Evolutionary conservation across 2,888 invertebrate species (phyloP).

Genomic region (Dynastes grantii): DNA sequence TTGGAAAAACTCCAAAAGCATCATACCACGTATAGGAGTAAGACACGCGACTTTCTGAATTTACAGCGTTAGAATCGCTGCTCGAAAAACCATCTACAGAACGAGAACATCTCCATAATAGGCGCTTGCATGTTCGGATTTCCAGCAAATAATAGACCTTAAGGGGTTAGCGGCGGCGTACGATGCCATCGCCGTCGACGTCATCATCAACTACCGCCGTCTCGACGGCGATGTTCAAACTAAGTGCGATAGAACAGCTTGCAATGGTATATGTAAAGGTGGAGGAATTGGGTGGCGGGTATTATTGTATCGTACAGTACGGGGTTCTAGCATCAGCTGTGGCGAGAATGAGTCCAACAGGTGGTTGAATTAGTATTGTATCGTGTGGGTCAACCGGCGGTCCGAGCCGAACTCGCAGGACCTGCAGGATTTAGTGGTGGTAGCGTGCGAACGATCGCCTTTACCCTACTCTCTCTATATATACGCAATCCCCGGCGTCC

Average conservation of each 20-base stretch:
- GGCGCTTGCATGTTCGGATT: conserved; percentile 21
- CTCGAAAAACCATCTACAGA: not conserved
- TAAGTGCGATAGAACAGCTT: conserved; percentile 6
- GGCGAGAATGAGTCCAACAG: conserved; percentile 57
- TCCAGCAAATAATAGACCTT: conserved; percentile 27
- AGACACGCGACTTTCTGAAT: not conserved
- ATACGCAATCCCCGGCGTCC: conserved; percentile 32
- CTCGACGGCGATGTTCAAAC: not conserved
- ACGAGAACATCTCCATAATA: conserved; percentile 17
- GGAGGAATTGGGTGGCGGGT: not conserved
- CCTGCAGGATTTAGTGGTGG: conserved; percentile 43
- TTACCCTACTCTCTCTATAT: not conserved
- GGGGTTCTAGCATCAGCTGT: conserved; percentile 49
- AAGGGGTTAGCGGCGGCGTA: not conserved
- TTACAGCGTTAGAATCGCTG: not conserved
- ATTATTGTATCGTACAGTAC: conserved; percentile 26
- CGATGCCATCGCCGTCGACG: conserved; percentile 6
- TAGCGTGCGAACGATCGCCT: conserved; percentile 17
- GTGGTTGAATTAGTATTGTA: conserved; percentile 64
- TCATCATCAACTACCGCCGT: conserved; percentile 18
- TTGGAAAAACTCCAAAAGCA: not conserved
- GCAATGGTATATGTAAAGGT: conserved; percentile 7
- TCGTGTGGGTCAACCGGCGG: conserved; percentile 60
- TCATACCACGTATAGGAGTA: not conserved
- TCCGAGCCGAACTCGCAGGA: conserved; percentile 48